Evolutionary conservation across 2,113 vertebrate species (phyloP).

Genomic region (Corythornis vintsioides): DNA sequence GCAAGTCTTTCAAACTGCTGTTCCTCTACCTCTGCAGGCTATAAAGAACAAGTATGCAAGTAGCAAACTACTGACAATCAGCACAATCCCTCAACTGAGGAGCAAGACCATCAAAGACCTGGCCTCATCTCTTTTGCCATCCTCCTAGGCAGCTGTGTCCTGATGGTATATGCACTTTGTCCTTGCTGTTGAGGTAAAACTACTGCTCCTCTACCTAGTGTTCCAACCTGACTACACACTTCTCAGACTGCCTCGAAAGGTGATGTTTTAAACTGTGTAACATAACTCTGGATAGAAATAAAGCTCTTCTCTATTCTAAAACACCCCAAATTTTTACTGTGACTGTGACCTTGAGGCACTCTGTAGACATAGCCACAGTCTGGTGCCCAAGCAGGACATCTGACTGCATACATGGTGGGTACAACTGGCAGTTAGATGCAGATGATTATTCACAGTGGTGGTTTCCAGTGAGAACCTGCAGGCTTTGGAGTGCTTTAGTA

Average conservation of each 20-base stretch:
- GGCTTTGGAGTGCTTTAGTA: neutral
- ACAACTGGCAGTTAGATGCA: neutral
- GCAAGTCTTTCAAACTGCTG: rapidly evolving
- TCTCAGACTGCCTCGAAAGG: neutral
- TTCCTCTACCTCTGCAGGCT: conserved; percentile 74
- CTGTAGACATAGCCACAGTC: rapidly evolving
- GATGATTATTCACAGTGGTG: neutral
- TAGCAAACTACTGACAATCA: conserved; percentile 85
- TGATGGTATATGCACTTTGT: conserved; percentile 8
- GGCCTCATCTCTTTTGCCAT: conserved; percentile 73
- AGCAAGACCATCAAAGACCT: conserved; percentile 73
- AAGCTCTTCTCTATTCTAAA: conserved; percentile 1
- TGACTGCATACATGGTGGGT: neutral
- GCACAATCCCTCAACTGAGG: conserved; percentile 84
- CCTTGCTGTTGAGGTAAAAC: neutral
- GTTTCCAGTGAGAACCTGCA: neutral
- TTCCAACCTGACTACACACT: neutral
- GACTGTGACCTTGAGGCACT: neutral
- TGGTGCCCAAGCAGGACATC: neutral
- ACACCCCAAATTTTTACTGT: neutral
- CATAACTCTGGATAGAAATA: conserved; percentile 27
- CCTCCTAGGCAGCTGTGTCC: neutral
- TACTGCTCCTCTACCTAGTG: conserved; percentile 48
- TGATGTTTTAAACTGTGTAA: conserved; percentile 18
- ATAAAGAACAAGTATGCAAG: conserved; percentile 90